Evolutionary conservation across 2,888 invertebrate species (phyloP).

Genomic region (Drosophila recens): DNA sequence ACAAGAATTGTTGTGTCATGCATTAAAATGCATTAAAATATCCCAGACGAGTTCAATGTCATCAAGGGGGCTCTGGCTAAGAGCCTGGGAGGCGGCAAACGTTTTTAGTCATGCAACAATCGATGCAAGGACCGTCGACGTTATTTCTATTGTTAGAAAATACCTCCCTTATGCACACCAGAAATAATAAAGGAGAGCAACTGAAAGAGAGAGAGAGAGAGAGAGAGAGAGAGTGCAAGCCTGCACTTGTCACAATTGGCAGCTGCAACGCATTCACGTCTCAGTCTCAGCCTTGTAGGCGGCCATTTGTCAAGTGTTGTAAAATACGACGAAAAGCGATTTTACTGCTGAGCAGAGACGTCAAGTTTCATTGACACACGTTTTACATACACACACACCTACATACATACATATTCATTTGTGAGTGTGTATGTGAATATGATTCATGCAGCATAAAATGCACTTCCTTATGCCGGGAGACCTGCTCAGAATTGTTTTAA

Average conservation of each 20-base stretch:
- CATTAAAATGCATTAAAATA: background rate
- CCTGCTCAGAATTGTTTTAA: constrained; percentile 32
- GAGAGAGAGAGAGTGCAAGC: background rate
- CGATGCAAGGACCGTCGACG: constrained; percentile 39
- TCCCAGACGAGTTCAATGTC: constrained; percentile 64
- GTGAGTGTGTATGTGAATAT: constrained; percentile 10
- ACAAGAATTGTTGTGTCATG: background rate
- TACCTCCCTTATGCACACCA: constrained; percentile 13
- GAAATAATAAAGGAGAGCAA: background rate
- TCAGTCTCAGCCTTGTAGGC: constrained; percentile 56
- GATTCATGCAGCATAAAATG: constrained; percentile 53
- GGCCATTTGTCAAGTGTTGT: constrained; percentile 65
- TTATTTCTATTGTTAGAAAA: constrained; percentile 45
- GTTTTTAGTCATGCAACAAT: constrained; percentile 19
- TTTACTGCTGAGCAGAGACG: constrained; percentile 16
- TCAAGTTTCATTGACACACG: constrained; percentile 45
- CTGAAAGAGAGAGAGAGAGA: background rate
- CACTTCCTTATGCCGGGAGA: constrained; percentile 55
- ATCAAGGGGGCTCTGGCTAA: constrained; percentile 22
- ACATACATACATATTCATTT: background rate
- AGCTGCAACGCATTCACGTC: constrained; percentile 21
- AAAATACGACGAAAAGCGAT: constrained; percentile 27
- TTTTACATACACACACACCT: background rate
- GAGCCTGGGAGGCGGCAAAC: constrained; percentile 22
- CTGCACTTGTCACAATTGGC: constrained; percentile 44